phyloP scores from a whole-genome alignment of 2,888 invertebrate genomes.

The Hedya salicella region DNA sequence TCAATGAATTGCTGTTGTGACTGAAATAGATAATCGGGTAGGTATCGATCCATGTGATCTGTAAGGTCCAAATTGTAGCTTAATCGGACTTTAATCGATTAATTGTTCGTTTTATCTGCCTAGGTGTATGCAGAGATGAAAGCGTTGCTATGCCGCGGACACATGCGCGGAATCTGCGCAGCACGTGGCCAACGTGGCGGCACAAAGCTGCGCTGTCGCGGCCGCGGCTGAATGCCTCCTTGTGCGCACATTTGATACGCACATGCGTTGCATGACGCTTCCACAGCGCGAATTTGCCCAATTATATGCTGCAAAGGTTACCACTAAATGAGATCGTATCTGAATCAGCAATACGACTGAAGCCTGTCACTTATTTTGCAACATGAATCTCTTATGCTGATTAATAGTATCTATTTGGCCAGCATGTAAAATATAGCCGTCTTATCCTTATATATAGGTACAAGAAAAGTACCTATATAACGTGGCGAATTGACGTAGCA shows the following conservation, averaged over 20 bases:
- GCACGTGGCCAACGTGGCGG: slow-evolving; percentile 76
- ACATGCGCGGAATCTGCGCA: slow-evolving; percentile 68
- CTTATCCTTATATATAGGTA: too few species aligned
- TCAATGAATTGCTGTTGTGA: too few species aligned
- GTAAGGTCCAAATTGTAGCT: too few species aligned
- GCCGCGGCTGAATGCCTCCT: slow-evolving; percentile 69
- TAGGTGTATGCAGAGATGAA: slow-evolving; percentile 46
- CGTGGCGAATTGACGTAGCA: too few species aligned
- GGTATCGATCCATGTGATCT: too few species aligned
- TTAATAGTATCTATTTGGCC: too few species aligned
- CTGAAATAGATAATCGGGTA: too few species aligned
- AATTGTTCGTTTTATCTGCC: slow-evolving; percentile 19
- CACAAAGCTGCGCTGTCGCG: slow-evolving; percentile 56
- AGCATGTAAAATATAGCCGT: too few species aligned
- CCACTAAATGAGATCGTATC: slow-evolving; percentile 1
- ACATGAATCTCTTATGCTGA: too few species aligned
- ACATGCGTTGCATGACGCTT: slow-evolving; percentile 63
- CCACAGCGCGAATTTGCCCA: slow-evolving; percentile 17
- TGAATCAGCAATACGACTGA: too few species aligned
- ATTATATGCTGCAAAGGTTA: slow-evolving; percentile 2
- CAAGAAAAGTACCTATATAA: too few species aligned
- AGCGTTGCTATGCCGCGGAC: slow-evolving; percentile 48
- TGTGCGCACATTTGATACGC: slow-evolving; percentile 70
- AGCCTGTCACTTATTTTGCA: too few species aligned
- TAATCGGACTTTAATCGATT: neutral